A percentile compares a stretch with the other conserved stretches of the same genome.
Evolutionary conservation across 2,888 invertebrate species (phyloP).

Genomic region (Exephanes ischioxanthus): DNA sequence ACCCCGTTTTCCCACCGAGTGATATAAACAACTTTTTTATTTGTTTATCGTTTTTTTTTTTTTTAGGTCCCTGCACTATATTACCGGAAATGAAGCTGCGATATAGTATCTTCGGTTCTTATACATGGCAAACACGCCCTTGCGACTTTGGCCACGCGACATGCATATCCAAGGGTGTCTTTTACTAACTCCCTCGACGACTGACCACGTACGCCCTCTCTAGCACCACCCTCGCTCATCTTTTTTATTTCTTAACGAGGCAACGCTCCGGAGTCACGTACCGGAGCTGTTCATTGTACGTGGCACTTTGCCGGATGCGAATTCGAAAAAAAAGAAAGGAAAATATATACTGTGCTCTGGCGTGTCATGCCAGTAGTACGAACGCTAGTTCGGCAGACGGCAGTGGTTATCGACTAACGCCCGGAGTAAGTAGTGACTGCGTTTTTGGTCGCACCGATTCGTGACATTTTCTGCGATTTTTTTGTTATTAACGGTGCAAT

Average conservation of each 20-base stretch:
- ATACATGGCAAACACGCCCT: background rate
- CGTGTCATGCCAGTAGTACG: conserved; percentile 21
- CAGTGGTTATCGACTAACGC: conserved; percentile 6
- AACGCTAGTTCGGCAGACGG: conserved; percentile 20
- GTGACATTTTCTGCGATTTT: background rate
- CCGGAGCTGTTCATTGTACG: conserved; percentile 36
- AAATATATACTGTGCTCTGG: conserved; percentile 6
- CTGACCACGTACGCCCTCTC: conserved; percentile 37
- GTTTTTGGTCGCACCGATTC: conserved; percentile 3
- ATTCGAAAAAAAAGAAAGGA: conserved; percentile 15
- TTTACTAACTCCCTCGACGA: conserved; percentile 11
- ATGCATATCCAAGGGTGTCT: conserved; percentile 2
- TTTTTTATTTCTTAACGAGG: conserved; percentile 46
- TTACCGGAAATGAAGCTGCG: background rate
- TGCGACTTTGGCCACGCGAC: background rate
- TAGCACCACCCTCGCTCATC: background rate
- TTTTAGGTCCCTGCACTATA: background rate
- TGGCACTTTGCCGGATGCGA: conserved; percentile 12
- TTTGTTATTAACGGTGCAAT: no score
- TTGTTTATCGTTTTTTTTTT: no score
- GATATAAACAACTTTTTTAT: no score
- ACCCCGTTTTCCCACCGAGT: no score
- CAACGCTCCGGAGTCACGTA: conserved; percentile 42
- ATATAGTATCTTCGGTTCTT: background rate
- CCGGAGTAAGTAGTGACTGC: background rate